Conservation (phyloP, 2,888 invertebrate species). For the Machimus rusticus region DNA sequence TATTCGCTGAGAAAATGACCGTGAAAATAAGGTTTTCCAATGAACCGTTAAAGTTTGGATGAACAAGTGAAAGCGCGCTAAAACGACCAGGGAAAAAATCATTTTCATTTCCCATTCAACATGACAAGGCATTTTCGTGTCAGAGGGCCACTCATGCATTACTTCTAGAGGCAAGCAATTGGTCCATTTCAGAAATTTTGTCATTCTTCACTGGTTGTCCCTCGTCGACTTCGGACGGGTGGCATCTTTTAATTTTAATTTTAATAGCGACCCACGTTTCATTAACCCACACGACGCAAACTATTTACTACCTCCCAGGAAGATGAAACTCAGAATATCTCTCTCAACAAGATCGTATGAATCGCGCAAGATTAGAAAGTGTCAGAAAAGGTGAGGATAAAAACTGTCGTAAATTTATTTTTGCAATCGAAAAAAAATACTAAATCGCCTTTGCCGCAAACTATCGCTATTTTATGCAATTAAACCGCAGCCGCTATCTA, state of each 20-base stretch:
- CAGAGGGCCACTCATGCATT: not conserved
- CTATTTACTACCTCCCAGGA: not conserved
- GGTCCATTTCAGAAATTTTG: slow-evolving; percentile 1
- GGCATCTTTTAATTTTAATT: slow-evolving; percentile 20
- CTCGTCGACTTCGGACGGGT: not conserved
- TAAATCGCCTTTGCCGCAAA: not conserved
- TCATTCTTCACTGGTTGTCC: not conserved
- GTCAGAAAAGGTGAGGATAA: not conserved
- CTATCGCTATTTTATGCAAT: not conserved
- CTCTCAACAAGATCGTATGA: not conserved
- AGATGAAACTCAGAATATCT: not conserved
- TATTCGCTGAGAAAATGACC: slow-evolving; percentile 33
- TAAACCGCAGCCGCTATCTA: not conserved
- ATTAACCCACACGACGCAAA: not conserved
- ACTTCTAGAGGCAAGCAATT: not conserved
- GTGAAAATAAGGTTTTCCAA: slow-evolving; percentile 31
- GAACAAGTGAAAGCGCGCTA: slow-evolving; percentile 19
- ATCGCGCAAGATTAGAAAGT: slow-evolving; percentile 14
- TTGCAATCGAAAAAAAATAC: not conserved
- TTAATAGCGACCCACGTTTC: not conserved
- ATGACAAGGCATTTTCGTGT: slow-evolving; percentile 21
- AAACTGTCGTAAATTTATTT: not conserved
- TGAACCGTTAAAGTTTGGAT: slow-evolving; percentile 36
- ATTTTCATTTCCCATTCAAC: slow-evolving; percentile 24
- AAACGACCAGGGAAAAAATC: not conserved